Percentiles rank a stretch among this genome's conserved stretches.
phyloP scores from a whole-genome alignment of 2,888 invertebrate genomes.

The Diarsia mendica region DNA sequence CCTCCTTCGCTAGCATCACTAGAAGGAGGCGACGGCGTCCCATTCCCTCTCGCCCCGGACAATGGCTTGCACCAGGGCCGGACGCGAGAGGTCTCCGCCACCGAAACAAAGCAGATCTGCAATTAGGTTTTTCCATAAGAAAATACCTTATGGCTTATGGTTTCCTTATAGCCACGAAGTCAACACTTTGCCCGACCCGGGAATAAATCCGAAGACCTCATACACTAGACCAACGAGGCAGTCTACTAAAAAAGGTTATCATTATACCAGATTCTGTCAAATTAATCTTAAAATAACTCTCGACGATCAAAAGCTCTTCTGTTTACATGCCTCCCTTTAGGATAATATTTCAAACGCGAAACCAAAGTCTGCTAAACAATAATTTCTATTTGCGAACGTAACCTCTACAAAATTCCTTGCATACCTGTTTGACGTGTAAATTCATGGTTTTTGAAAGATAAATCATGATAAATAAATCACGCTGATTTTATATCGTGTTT shows the following conservation, averaged over 20 bases:
- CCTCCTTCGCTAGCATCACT: too few relatives aligned
- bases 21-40: too few relatives aligned
- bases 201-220: too few relatives aligned
- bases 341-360: conserved; percentile 18
- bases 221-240: neutral
- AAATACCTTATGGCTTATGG: too few relatives aligned
- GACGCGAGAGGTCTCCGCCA: too few relatives aligned
- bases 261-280: neutral
- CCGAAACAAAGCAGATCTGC: too few relatives aligned
- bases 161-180: too few relatives aligned
- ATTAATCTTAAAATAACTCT: neutral
- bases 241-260: neutral
- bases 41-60: too few relatives aligned
- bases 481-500: neutral
- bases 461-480: neutral
- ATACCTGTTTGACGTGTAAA: neutral
- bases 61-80: too few relatives aligned
- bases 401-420: conserved; percentile 5
- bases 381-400: conserved; percentile 19
- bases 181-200: too few relatives aligned
- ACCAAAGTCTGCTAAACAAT: neutral
- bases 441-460: neutral
- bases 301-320: conserved; percentile 8
- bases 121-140: too few relatives aligned
- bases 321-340: neutral